Evolutionary conservation across 2,888 invertebrate species (phyloP).

Genomic region (Epinotia brunnichana): DNA sequence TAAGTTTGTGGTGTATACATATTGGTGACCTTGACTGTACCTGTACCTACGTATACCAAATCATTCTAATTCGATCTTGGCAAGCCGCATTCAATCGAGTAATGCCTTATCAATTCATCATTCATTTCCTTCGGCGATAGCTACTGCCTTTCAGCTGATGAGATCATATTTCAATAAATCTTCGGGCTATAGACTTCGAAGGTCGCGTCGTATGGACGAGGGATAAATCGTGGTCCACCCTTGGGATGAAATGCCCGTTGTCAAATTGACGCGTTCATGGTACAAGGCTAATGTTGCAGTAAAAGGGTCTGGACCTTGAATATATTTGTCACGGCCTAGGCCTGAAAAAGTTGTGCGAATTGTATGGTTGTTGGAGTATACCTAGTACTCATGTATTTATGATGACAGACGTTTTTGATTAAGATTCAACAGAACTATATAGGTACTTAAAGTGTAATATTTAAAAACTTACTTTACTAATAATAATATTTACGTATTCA

Average conservation of each 20-base stretch:
- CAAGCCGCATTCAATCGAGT: neutral
- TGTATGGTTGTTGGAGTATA: too few species aligned
- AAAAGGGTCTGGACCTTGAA: constrained; percentile 28
- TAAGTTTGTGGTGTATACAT: too few species aligned
- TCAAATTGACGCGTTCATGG: constrained; percentile 16
- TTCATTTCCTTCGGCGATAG: constrained; percentile 21
- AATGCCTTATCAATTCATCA: constrained; percentile 9
- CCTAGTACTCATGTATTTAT: neutral
- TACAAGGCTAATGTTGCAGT: constrained; percentile 28
- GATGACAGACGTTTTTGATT: neutral
- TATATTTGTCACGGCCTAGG: neutral
- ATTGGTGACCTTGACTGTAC: too few species aligned
- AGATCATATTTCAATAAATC: constrained; percentile 29
- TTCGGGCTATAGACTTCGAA: constrained; percentile 16
- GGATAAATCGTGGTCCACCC: constrained; percentile 25
- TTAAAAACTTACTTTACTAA: too few species aligned
- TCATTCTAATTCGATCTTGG: neutral
- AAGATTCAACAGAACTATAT: too few species aligned
- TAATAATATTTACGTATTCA: too few species aligned
- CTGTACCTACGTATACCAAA: neutral
- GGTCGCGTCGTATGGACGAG: constrained; percentile 17
- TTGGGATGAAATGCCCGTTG: constrained; percentile 30
- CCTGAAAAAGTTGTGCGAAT: neutral
- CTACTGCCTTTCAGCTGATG: neutral
- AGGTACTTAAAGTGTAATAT: too few species aligned